Evolutionary conservation across 2,797 vertebrate species (phyloP).

Genomic region (Chelmon rostratus): DNA sequence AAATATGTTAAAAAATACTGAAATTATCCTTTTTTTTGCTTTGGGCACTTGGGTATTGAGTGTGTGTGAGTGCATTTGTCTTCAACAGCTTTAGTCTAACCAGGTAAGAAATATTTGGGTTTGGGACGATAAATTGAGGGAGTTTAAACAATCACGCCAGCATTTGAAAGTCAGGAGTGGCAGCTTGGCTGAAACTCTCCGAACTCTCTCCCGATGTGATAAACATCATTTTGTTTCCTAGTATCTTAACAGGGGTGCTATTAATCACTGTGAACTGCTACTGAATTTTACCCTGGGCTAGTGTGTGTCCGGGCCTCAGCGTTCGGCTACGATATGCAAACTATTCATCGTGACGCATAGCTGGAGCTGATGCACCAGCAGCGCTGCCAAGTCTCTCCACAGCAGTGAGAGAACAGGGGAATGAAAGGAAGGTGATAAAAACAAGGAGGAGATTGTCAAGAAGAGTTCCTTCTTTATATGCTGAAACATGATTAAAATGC

Average conservation of each 20-base stretch:
- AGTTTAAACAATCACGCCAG: neutral
- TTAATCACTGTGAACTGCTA: conserved; percentile 13
- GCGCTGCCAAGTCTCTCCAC: conserved; percentile 18
- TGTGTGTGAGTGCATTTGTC: neutral
- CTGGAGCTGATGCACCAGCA: conserved; percentile 34
- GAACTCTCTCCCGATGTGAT: neutral
- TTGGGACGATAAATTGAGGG: too few relatives aligned
- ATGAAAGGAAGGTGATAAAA: conserved; percentile 11
- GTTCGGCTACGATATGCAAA: conserved; percentile 13
- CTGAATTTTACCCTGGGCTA: conserved; percentile 20
- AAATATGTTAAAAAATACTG: too few relatives aligned
- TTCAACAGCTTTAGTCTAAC: neutral
- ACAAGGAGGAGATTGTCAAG: neutral
- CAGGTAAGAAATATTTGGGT: neutral
- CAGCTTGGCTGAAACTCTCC: neutral
- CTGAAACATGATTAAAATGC: neutral
- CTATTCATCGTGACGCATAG: conserved; percentile 42
- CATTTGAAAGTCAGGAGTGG: neutral
- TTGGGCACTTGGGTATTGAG: neutral
- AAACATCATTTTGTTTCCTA: neutral
- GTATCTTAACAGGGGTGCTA: neutral
- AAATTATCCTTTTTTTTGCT: neutral
- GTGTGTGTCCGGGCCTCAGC: conserved; percentile 9
- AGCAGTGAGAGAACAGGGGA: neutral
- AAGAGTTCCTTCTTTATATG: neutral